Percentiles rank a stretch among this genome's conserved stretches.
Evolutionary conservation across 2,888 invertebrate genomes (phyloP).

Genomic region (Ectemnius cavifrons): DNA sequence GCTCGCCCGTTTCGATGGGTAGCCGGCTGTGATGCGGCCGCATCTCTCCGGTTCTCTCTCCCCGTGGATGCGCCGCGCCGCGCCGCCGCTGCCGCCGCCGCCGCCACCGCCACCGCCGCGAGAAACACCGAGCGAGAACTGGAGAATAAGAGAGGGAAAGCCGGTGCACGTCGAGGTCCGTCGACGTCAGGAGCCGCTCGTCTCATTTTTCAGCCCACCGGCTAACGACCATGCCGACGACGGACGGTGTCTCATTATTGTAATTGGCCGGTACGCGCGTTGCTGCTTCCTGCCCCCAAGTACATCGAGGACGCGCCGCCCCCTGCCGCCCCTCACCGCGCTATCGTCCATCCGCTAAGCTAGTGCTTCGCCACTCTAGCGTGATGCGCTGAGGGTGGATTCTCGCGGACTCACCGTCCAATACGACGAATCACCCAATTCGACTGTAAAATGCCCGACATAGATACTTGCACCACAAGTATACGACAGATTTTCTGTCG

Average conservation of each 20-base stretch:
- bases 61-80: too few relatives aligned
- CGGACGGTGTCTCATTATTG: slow-evolving; percentile 50
- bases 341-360: slow-evolving; percentile 4
- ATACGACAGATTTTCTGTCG: too few relatives aligned
- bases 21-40: slow-evolving; percentile 10
- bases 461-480: too few relatives aligned
- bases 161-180: slow-evolving; percentile 23
- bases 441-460: background rate
- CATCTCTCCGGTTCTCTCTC: slow-evolving; percentile 45
- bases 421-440: slow-evolving; percentile 13
- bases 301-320: slow-evolving; percentile 14
- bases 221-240: slow-evolving; percentile 27
- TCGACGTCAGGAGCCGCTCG: slow-evolving; percentile 23
- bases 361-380: slow-evolving; percentile 29
- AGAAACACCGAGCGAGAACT: slow-evolving; percentile 18
- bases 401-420: background rate
- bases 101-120: slow-evolving; percentile 24
- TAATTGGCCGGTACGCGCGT: slow-evolving; percentile 54
- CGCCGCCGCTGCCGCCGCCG: too few relatives aligned
- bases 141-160: background rate
- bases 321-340: slow-evolving; percentile 2
- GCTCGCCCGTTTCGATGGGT: slow-evolving; percentile 1
- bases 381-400: background rate
- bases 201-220: slow-evolving; percentile 40
- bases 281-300: slow-evolving; percentile 19